Conservation (phyloP, 2,797 vertebrate species). For the Argya squamiceps region DNA sequence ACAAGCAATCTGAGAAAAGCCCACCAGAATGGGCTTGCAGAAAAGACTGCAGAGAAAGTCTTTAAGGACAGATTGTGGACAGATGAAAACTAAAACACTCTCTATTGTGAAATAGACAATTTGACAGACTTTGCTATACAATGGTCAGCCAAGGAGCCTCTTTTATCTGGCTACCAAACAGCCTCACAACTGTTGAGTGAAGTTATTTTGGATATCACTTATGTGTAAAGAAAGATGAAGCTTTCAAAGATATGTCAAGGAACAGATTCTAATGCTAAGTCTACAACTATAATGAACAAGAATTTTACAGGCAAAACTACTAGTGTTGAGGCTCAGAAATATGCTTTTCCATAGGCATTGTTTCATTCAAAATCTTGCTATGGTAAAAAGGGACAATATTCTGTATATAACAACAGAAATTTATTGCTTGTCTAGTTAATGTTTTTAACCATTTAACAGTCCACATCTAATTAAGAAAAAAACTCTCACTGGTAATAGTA, state of each 20-base stretch:
- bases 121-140: not conserved
- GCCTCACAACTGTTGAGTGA: not conserved
- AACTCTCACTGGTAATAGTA: accelerated
- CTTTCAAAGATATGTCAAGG: not conserved
- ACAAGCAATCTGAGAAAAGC: not conserved
- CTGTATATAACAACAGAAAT: not conserved
- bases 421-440: not conserved
- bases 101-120: not conserved
- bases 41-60: not conserved
- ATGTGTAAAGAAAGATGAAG: not conserved
- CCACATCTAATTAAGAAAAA: not conserved
- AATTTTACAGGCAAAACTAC: not conserved
- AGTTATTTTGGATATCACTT: not conserved
- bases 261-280: not conserved
- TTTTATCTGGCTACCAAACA: not conserved
- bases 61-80: not conserved
- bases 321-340: not conserved
- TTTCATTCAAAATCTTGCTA: not conserved
- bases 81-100: not conserved
- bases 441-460: not conserved
- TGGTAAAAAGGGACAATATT: not conserved
- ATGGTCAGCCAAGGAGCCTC: not conserved
- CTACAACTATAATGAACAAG: not conserved
- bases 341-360: not conserved
- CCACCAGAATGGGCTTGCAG: not conserved